phyloP scores from a whole-genome alignment of 2,113 vertebrate genomes.

The Salvelinus alpinus region DNA sequence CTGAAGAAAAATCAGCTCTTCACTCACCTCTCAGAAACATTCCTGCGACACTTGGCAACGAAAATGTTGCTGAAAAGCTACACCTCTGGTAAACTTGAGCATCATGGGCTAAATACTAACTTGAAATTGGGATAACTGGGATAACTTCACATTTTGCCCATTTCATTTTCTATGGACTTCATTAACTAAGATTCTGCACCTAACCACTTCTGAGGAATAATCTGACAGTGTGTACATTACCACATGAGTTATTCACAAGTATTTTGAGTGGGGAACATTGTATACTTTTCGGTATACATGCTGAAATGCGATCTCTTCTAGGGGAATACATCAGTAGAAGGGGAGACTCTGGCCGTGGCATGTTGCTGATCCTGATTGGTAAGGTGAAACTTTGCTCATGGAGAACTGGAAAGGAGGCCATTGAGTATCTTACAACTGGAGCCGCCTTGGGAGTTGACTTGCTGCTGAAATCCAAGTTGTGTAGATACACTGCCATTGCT shows the following conservation, averaged over 20 bases:
- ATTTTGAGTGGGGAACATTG: too few species aligned
- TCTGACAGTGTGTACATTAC: too few species aligned
- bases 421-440: slow-evolving; percentile 11
- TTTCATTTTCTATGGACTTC: too few species aligned
- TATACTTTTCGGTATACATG: too few species aligned
- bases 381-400: slow-evolving; percentile 12
- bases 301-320: slow-evolving; percentile 2
- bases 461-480: background rate
- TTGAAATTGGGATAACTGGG: too few species aligned
- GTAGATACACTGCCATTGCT: slow-evolving; percentile 26
- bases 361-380: slow-evolving; percentile 26
- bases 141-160: too few species aligned
- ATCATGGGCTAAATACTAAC: too few species aligned
- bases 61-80: slow-evolving; percentile 22
- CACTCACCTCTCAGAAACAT: background rate
- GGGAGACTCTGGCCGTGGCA: slow-evolving; percentile 29
- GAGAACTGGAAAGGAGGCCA: background rate
- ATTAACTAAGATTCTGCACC: too few species aligned
- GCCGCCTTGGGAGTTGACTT: slow-evolving; percentile 1
- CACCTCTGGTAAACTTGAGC: slow-evolving; percentile 15
- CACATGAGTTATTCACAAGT: too few species aligned
- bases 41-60: slow-evolving; percentile 19
- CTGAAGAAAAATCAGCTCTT: slow-evolving; percentile 26
- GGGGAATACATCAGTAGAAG: slow-evolving; percentile 28
- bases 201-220: too few species aligned